Base-by-base conservation (phyloP, 2,797 vertebrate genomes). In the Anguilla obscura region DNA sequence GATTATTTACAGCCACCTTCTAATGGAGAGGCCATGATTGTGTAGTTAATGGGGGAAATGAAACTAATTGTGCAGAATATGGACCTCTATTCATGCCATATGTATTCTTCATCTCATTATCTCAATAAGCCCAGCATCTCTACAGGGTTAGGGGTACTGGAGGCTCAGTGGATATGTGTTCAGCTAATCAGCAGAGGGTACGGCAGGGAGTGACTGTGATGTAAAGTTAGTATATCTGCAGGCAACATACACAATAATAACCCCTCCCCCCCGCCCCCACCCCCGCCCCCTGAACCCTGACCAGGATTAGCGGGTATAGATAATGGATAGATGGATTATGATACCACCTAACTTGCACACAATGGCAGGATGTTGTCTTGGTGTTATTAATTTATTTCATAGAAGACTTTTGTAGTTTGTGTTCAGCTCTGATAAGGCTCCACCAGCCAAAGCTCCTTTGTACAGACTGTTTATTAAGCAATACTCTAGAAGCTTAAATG, bases 11-110 rank as follows among this genome's bases (percentile, higher is more conserved):
- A 50, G 58, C 40, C 48, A 54, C 52, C 6, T 45, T 60, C 69
- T 33, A 36, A 58, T 45, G 9, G 27, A 48, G 24, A 9, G 33
- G 27, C 33, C 58, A 60, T 60, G 12, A 27, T 24, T 85, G 50
- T 58, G 18, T 36, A 69, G 58, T 86, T 86, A 86, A 86, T 86
- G 58, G 48, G 63, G 36, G 60, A 86, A 45, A 63, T 66, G n/a
- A 86, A 66, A 48, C 58, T 24, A 86, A 69, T 63, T 36, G 36
- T 9, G 30, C 30, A 24, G 85, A 40, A 66, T 14, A 45, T 40
- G 9, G 14, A 56, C n/a, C 27, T 27, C 50, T 56, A 50, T 84
- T 14, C 50, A 30, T 12, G 24, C 48, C 52, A 27, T 10, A 45
- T 7, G 48, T 10, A 27, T 54, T n/a, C n/a, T 52, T n/a, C 50